phyloP scores from a whole-genome alignment of 2,113 vertebrate genomes.

The Delphinus delphis region DNA sequence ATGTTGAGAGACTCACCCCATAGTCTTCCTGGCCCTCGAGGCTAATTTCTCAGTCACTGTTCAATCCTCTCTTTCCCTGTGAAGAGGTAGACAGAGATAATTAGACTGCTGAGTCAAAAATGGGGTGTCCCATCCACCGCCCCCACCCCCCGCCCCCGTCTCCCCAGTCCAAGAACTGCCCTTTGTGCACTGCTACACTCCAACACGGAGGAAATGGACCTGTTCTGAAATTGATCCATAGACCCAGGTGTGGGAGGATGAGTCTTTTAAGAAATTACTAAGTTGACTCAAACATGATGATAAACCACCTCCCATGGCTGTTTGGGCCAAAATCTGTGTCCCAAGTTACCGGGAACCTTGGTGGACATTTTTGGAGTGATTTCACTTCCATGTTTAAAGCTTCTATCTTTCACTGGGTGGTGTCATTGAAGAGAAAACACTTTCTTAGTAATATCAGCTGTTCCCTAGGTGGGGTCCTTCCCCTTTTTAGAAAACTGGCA shows the following conservation, averaged over 20 bases:
- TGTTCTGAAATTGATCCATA: not conserved
- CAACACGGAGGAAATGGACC: not conserved
- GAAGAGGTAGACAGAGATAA: not conserved
- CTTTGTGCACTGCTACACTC: not conserved
- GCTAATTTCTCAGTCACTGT: not conserved
- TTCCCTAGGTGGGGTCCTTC: not conserved
- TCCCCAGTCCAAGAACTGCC: fast-evolving
- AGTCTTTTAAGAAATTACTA: not conserved
- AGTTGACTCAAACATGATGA: not conserved
- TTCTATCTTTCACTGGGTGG: not conserved
- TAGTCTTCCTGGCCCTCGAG: not conserved
- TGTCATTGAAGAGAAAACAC: not conserved
- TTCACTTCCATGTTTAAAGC: not conserved
- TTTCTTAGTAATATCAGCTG: not conserved
- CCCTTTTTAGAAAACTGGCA: not conserved
- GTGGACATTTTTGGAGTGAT: not conserved
- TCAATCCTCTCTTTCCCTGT: not conserved
- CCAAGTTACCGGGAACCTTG: not conserved
- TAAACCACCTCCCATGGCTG: not conserved
- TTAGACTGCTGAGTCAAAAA: too few species aligned
- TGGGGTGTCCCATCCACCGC: not conserved
- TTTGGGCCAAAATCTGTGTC: not conserved
- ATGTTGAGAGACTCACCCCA: not conserved
- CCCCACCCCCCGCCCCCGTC: too few species aligned
- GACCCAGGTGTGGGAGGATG: not conserved